phyloP scores from a whole-genome alignment of 2,888 invertebrate species.

The Beris morrisii region DNA sequence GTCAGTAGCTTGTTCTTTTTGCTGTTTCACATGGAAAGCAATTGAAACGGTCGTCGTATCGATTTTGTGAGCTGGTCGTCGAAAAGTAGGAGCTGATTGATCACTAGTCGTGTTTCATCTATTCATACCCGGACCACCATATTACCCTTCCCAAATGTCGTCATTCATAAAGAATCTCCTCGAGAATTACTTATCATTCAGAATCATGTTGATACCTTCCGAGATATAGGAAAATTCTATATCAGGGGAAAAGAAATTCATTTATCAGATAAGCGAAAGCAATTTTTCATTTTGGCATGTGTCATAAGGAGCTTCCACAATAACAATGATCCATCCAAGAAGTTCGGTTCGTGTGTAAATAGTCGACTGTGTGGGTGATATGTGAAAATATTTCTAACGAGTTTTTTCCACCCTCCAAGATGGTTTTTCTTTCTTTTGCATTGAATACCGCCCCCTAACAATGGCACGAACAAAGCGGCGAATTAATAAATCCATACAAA shows the following conservation, averaged over 20 bases:
- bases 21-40: constrained; percentile 8
- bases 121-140: constrained; percentile 7
- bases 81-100: constrained; percentile 22
- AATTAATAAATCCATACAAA: constrained; percentile 29
- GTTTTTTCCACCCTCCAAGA: too few relatives aligned
- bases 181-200: constrained; percentile 37
- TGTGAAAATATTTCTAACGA: too few relatives aligned
- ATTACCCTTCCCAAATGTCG: constrained; percentile 2
- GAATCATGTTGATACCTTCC: constrained; percentile 20
- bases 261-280: constrained; percentile 37
- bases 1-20: constrained; percentile 4
- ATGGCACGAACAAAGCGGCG: neutral
- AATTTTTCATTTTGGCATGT: constrained; percentile 38
- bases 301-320: constrained; percentile 36
- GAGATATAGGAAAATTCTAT: constrained; percentile 3
- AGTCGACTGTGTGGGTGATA: too few relatives aligned
- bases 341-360: too few relatives aligned
- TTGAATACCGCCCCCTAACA: neutral
- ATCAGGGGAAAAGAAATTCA: constrained; percentile 35
- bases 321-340: too few relatives aligned
- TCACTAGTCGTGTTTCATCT: constrained; percentile 13
- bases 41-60: constrained; percentile 4
- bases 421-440: neutral
- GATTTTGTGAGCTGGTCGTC: constrained; percentile 13
- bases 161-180: constrained; percentile 17